Evolutionary conservation across 2,797 vertebrate species (phyloP).

Genomic region (Ceryle rudis): DNA sequence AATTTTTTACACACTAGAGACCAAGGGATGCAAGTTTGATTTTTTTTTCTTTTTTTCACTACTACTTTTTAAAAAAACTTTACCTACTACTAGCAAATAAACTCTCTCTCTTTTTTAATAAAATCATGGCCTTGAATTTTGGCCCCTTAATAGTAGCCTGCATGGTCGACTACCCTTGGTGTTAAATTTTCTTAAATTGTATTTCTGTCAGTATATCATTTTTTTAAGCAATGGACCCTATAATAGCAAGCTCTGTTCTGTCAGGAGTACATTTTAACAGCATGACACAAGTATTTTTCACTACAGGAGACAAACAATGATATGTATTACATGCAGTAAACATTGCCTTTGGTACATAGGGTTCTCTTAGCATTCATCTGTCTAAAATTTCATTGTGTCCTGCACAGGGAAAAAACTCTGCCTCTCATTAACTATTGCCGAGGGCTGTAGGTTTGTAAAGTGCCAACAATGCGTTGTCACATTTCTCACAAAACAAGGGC

Average conservation of each 20-base stretch:
- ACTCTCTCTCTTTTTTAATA: conserved; percentile 76
- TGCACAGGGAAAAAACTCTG: conserved; percentile 49
- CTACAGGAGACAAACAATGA: conserved; percentile 86
- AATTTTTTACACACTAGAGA: conserved; percentile 73
- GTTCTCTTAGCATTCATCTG: conserved; percentile 80
- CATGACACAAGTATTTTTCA: conserved; percentile 84
- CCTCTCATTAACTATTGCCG: conserved; percentile 74
- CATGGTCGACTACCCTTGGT: conserved; percentile 81
- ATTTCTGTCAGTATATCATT: conserved; percentile 85
- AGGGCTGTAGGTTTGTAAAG: conserved; percentile 73
- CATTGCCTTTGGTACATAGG: conserved; percentile 81
- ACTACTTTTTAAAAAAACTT: conserved; percentile 14
- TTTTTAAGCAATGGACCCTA: conserved; percentile 84
- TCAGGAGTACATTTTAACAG: conserved; percentile 85
- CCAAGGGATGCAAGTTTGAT: conserved; percentile 49
- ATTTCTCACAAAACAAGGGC: conserved; percentile 74
- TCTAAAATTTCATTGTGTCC: conserved; percentile 80
- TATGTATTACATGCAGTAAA: conserved; percentile 85
- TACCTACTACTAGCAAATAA: conserved; percentile 73
- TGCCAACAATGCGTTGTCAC: conserved; percentile 63
- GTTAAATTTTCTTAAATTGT: conserved; percentile 87
- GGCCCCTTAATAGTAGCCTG: conserved; percentile 82
- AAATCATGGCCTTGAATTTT: conserved; percentile 81
- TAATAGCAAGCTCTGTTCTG: conserved; percentile 82
- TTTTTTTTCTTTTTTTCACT: neutral